Evolutionary conservation across 1,140 invertebrate species (phyloP).

Genomic region (Matsumurasca onukii): DNA sequence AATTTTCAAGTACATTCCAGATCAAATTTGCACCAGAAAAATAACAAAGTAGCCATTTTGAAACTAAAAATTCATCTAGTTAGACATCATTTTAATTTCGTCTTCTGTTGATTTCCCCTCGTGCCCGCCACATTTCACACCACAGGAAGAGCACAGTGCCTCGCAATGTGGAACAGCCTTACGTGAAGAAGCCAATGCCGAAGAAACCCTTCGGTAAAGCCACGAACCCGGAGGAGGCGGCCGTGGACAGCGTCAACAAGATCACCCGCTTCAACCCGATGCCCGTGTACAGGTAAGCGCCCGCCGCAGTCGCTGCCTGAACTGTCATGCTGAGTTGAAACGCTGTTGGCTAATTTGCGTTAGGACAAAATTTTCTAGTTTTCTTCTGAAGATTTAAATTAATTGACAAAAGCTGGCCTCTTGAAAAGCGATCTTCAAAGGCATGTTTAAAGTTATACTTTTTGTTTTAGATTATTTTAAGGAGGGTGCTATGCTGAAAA

Average conservation of each 20-base stretch:
- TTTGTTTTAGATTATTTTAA: too few species aligned
- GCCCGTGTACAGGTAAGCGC: constrained; percentile 73
- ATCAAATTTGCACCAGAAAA: too few species aligned
- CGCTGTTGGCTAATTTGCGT: background rate
- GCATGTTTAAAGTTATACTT: too few species aligned
- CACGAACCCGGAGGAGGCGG: constrained; percentile 68
- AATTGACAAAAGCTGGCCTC: too few species aligned
- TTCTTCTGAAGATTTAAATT: too few species aligned
- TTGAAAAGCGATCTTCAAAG: too few species aligned
- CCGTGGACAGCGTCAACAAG: constrained; percentile 73
- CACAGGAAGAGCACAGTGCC: constrained; percentile 85
- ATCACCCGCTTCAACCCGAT: constrained; percentile 76
- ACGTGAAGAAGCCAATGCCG: constrained; percentile 76
- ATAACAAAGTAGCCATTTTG: too few species aligned
- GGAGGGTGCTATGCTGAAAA: too few species aligned
- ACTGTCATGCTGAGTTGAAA: background rate
- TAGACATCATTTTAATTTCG: too few species aligned
- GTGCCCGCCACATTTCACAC: constrained; percentile 33
- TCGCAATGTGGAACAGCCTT: constrained; percentile 77
- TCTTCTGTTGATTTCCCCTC: too few species aligned
- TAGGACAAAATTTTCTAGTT: background rate
- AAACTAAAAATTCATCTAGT: too few species aligned
- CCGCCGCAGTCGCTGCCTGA: background rate
- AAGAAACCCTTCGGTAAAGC: constrained; percentile 65
- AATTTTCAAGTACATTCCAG: too few species aligned